A percentile compares a stretch with the other conserved stretches of the same genome.
Conservation (phyloP, 2,113 vertebrate species). For the Dunckerocampus dactyliophorus region DNA sequence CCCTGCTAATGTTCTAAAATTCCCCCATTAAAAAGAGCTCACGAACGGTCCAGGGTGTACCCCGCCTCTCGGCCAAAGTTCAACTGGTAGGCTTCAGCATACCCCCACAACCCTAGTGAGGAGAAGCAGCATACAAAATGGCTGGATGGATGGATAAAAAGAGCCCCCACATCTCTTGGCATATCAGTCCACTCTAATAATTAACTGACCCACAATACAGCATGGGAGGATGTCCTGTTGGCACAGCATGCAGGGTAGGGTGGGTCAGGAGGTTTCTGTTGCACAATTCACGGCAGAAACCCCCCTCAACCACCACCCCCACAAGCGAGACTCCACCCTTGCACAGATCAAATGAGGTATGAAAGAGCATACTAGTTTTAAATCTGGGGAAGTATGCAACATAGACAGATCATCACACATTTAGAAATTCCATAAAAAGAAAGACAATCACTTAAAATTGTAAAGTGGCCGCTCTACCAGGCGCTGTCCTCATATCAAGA, state of each 20-base stretch:
- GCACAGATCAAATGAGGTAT: conserved; percentile 7
- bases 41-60: too few species aligned
- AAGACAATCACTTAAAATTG: too few species aligned
- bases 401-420: background rate
- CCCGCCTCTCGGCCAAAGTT: too few species aligned
- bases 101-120: too few species aligned
- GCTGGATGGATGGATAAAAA: too few species aligned
- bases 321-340: conserved; percentile 4
- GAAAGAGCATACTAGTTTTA: background rate
- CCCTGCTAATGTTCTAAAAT: conserved; percentile 12
- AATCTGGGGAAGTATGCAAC: background rate
- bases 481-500: too few species aligned
- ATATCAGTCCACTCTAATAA: conserved; percentile 44
- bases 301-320: conserved; percentile 1
- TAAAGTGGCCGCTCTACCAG: too few species aligned
- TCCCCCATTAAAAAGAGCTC: conserved; percentile 13
- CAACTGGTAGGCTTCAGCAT: too few species aligned
- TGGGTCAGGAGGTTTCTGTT: conserved; percentile 55
- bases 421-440: background rate
- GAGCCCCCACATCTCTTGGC: conserved; percentile 27
- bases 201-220: conserved; percentile 59
- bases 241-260: conserved; percentile 30
- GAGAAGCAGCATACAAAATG: too few species aligned
- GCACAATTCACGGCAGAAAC: conserved; percentile 45
- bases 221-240: conserved; percentile 70